Evolutionary conservation across 1,140 invertebrate genomes (phyloP), one percentile per base, ranked within the genome.

Genomic region (Platorchestia sp.): DNA sequence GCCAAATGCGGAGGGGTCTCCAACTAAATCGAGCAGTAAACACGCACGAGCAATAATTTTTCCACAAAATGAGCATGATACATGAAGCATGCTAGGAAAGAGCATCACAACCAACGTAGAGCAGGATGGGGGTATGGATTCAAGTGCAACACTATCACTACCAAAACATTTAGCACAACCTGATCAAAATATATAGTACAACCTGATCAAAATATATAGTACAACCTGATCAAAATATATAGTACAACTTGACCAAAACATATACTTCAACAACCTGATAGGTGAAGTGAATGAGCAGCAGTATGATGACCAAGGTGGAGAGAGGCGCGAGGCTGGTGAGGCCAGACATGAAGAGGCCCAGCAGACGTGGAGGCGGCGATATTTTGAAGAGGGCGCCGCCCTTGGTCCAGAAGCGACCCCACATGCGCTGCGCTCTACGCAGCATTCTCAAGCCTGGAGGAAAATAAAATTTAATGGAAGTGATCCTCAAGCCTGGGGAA

Each of bases 211-310:
- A 86, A 36, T 86, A 36, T 16, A 86, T 6, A 14, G 86, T 10
- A 86, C 36, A 36, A 86, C 7, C 16, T 47, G 91, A 41, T 40
- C n/a, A n/a, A 86, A 86, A 36, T 86, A 36, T 16, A 86, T 6
- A 14, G 86, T 10, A 86, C 36, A 36, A 86, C 7, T 14, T 47
- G 91, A 41, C 41, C n/a, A n/a, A 86, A 86, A 36, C 36, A 36
- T 16, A 86, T 6, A 14, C 22, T 27, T 19, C n/a, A 14, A 45
- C 10, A 14, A 95, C 95, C 95, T 95, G 95, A 47, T 95, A 95
- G 16, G 95, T 95, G 45, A 95, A 95, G 45, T 95, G 89, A 1
- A 91, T 95, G 47, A 95, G 95, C n/a, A 95, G 86, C 45, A 95
- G 47, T 6, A 95, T 95, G 45, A 95, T 95, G 95, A 75, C 45